These are phyloP conservation scores for Trypoxylon attenuatum DNA, from an alignment of 2,888 invertebrate genomes.

Conservation along the genomic window DNA sequence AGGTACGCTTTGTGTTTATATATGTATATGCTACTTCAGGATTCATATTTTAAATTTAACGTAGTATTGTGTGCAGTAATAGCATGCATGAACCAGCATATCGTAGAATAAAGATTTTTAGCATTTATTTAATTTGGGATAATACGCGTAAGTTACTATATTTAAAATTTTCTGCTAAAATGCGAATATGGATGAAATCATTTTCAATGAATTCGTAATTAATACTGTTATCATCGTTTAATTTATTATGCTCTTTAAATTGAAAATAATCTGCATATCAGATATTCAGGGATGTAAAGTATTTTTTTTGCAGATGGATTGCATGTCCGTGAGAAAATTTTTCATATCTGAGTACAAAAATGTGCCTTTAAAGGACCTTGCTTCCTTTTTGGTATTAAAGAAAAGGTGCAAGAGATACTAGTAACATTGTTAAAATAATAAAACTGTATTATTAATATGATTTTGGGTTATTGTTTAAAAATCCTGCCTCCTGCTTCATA, in stretches of 20 bases:
- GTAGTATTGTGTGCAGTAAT: too few relatives aligned
- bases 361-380: neutral
- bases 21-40: too few relatives aligned
- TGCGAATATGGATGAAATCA: slow-evolving; percentile 18
- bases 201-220: slow-evolving; percentile 29
- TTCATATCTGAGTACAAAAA: too few relatives aligned
- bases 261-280: slow-evolving; percentile 43
- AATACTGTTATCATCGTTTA: slow-evolving; percentile 46
- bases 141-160: slow-evolving; percentile 33
- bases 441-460: too few relatives aligned
- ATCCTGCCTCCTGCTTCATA: too few relatives aligned
- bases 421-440: neutral
- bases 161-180: slow-evolving; percentile 23
- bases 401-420: neutral
- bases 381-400: neutral
- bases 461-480: too few relatives aligned
- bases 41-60: too few relatives aligned
- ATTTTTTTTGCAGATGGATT: too few relatives aligned
- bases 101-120: slow-evolving; percentile 23
- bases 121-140: slow-evolving; percentile 33
- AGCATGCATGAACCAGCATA: slow-evolving; percentile 19
- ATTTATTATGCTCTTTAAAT: slow-evolving; percentile 37
- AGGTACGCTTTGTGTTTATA: too few relatives aligned
- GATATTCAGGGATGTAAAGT: too few relatives aligned
- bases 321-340: too few relatives aligned